Conservation (phyloP, 2,888 invertebrate genomes). For the Amphipoea lucens region DNA sequence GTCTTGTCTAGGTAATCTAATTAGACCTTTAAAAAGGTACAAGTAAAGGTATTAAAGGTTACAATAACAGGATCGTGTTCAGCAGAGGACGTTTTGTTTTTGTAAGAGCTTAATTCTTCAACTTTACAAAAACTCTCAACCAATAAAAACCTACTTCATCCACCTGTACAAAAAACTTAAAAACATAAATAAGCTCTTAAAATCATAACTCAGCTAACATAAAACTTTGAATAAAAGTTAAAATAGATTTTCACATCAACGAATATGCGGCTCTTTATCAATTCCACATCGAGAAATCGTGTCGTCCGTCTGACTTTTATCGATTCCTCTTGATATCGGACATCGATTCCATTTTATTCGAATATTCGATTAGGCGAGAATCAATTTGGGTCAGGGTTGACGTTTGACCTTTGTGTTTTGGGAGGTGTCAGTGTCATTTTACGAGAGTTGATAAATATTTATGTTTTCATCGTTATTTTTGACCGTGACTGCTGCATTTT, state of each 20-base stretch:
- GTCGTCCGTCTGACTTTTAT: conserved; percentile 57
- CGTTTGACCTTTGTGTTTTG: conserved; percentile 50
- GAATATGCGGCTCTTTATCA: conserved; percentile 43
- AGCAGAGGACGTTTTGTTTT: not conserved
- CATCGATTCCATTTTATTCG: conserved; percentile 62
- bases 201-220: conserved; percentile 17
- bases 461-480: conserved; percentile 36
- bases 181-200: conserved; percentile 4
- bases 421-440: conserved; percentile 48
- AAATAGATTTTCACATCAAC: conserved; percentile 32
- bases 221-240: conserved; percentile 22
- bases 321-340: conserved; percentile 61
- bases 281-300: conserved; percentile 53
- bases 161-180: not conserved
- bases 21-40: conserved; percentile 4
- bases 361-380: conserved; percentile 61
- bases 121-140: not conserved
- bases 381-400: conserved; percentile 63
- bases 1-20: conserved; percentile 1
- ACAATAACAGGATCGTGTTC: not conserved
- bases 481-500: conserved; percentile 25
- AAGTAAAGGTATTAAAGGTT: not conserved
- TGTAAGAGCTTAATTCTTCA: not conserved
- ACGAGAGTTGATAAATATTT: conserved; percentile 50
- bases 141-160: not conserved